Evolutionary conservation across 2,888 invertebrate species (phyloP).

Genomic region (Phengaris alcon): DNA sequence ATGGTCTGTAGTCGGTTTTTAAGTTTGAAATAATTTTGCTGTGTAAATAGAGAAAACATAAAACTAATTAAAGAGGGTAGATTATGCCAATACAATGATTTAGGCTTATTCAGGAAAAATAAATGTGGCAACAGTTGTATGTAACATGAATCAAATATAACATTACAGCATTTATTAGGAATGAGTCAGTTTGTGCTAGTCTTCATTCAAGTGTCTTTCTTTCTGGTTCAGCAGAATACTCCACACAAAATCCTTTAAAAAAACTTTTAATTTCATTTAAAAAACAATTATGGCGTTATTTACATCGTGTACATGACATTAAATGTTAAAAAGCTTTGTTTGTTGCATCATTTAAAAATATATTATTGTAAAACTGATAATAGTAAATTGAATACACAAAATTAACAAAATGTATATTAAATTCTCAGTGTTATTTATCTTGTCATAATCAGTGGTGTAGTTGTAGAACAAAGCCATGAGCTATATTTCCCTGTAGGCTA

Average conservation of each 20-base stretch:
- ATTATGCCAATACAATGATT: background rate
- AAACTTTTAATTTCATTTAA: background rate
- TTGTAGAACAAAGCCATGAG: background rate
- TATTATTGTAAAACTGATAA: no score
- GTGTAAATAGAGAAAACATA: background rate
- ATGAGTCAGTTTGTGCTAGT: background rate
- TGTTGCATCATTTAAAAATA: background rate
- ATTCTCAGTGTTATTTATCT: background rate
- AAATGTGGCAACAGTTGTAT: background rate
- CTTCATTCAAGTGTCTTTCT: background rate
- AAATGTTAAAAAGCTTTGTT: background rate
- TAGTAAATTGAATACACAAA: background rate
- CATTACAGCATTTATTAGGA: background rate
- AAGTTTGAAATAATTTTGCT: background rate
- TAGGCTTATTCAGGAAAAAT: background rate
- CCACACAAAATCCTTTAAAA: background rate
- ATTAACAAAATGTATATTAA: background rate
- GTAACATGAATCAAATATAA: no score
- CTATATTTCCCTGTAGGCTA: background rate
- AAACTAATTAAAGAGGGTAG: no score
- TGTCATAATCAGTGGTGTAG: background rate
- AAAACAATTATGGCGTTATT: background rate
- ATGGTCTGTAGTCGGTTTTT: background rate
- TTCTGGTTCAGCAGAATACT: background rate
- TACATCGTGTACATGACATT: background rate